These are phyloP conservation scores for Micoletzkya japonica DNA, from an alignment of 2,888 invertebrate species.

Conservation along the genomic window DNA sequence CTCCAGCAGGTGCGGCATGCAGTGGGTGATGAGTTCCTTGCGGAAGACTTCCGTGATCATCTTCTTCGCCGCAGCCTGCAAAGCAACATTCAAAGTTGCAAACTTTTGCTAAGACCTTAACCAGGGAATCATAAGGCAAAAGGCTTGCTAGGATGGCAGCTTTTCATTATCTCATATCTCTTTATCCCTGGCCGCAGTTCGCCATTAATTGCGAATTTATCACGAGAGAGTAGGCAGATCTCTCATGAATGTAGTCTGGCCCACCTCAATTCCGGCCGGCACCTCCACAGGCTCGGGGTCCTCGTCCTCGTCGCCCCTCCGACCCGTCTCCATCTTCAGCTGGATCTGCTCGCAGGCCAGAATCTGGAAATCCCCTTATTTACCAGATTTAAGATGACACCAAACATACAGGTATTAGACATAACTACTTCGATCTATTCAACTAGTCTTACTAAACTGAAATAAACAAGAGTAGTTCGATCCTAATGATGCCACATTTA, in stretches of 20 bases:
- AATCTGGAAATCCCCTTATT: slow-evolving; percentile 30
- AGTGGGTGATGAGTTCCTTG: slow-evolving; percentile 35
- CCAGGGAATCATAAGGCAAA: no score
- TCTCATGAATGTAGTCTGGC: no score
- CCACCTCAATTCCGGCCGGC: slow-evolving; percentile 16
- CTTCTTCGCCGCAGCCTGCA: slow-evolving; percentile 39
- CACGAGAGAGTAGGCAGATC: no score
- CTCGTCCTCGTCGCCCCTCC: slow-evolving; percentile 33
- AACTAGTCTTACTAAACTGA: background rate
- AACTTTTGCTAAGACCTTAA: background rate
- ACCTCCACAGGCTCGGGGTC: slow-evolving; percentile 34
- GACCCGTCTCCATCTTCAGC: slow-evolving; percentile 32
- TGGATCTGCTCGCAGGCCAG: slow-evolving; percentile 38
- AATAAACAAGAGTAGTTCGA: background rate
- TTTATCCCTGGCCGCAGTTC: no score
- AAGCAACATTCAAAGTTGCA: background rate
- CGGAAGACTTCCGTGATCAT: slow-evolving; percentile 39
- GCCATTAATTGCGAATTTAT: no score
- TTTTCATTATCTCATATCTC: background rate
- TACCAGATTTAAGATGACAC: background rate
- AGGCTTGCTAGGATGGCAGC: no score
- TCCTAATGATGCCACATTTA: no score
- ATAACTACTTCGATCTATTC: no score
- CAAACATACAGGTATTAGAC: background rate
- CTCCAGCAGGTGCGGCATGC: slow-evolving; percentile 40